Evolutionary conservation across 2,113 vertebrate genomes (phyloP).

Genomic region (Ictalurus punctatus): DNA sequence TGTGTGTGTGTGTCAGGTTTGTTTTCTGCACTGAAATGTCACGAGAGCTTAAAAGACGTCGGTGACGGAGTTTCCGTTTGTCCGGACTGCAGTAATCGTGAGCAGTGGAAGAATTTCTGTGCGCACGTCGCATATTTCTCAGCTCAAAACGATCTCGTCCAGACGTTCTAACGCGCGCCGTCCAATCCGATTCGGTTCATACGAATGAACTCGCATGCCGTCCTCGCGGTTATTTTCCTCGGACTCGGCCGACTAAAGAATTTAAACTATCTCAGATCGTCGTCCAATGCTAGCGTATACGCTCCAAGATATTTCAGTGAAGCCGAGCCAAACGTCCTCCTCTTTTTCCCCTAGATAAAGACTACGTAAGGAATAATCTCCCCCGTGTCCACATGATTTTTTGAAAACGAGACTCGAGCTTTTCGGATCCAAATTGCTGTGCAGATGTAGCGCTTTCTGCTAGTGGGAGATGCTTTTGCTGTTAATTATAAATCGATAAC

Average conservation of each 20-base stretch:
- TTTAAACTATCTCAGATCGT: background rate
- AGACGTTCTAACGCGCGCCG: background rate
- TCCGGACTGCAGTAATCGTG: background rate
- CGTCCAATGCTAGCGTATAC: background rate
- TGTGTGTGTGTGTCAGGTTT: conserved; percentile 20
- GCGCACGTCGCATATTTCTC: background rate
- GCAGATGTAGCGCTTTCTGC: conserved; percentile 35
- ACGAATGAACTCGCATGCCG: background rate
- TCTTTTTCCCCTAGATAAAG: conserved; percentile 32
- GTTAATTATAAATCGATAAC: conserved; percentile 26
- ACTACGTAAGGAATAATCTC: conserved; percentile 30
- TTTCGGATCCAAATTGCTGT: conserved; percentile 20
- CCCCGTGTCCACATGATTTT: conserved; percentile 30
- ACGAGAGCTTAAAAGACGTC: conserved; percentile 20
- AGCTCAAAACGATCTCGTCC: background rate
- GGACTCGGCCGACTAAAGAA: background rate
- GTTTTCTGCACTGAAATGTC: conserved; percentile 36
- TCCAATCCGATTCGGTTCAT: background rate
- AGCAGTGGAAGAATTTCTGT: background rate
- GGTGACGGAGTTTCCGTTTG: conserved; percentile 29
- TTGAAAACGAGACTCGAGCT: conserved; percentile 26
- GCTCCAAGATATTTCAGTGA: background rate
- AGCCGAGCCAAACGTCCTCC: conserved; percentile 33
- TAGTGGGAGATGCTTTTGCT: conserved; percentile 26
- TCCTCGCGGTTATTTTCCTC: background rate